Base-by-base conservation (phyloP, 2,888 invertebrate species). In the Lasioglossum calceatum region DNA sequence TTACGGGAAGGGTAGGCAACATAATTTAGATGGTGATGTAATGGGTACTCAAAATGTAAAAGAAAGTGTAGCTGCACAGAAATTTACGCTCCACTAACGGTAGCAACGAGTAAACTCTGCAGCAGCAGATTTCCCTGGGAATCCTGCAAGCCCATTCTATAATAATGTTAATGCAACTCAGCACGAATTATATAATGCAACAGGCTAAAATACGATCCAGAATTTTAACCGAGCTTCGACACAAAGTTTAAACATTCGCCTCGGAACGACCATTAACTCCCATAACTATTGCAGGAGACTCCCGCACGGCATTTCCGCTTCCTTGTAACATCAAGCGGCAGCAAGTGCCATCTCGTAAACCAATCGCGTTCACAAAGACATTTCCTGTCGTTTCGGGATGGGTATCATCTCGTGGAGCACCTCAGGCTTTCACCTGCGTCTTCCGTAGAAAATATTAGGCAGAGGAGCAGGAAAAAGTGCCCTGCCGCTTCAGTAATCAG, bases 281-380 rank as follows among this genome's bases (percentile, higher is more conserved):
- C 67, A 19, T 36, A 23, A 36, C 19, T 36, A 19, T 23, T 2
- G 67, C 67, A 36, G 19, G 16, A 14, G 16, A 14, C 36, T 67
- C 8, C 10, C 16, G 8, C 8, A 23, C 36, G 67, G 19, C 67
- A 19, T 67, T 36, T 67, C 36, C 36, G 67, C 67, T 67, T 67
- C 3, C 67, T 36, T 36, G 36, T 36, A 23, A 36, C 36, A 19
- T 67, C 36, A 67, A 67, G 23, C 67, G 67, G 67, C 67, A 36
- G 36, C 67, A 67, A 67, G 36, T 67, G 23, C 36, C 67, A 19
- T 67, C 67, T 67, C 36, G 67, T 23, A 67, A 67, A 67, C 67
- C 23, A 67, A 67, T 67, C 67, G 67, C 67, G 36, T 23, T 36
- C 19, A 3, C 67, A 36, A 36, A 67, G 67, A 36, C 67, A 67